Conservation (phyloP, 2,888 invertebrate species). For the Acanthoscelides obtectus region DNA sequence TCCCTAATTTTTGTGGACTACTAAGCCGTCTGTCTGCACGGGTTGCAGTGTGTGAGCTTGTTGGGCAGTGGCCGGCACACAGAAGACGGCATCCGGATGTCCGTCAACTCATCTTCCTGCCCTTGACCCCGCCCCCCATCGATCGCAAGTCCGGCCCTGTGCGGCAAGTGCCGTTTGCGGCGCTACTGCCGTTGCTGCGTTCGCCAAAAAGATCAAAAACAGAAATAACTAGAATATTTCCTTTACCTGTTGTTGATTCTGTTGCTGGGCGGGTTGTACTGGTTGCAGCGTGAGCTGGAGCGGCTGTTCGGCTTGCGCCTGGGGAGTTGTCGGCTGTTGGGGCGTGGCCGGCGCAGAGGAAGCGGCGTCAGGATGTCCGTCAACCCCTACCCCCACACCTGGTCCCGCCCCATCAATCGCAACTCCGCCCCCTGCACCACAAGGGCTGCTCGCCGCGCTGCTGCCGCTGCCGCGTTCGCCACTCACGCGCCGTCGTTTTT, state of each 20-base stretch:
- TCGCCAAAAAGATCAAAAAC: no score
- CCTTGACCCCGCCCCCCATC: no score
- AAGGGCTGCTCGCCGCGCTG: constrained; percentile 46
- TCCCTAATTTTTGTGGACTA: no score
- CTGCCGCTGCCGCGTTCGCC: constrained; percentile 49
- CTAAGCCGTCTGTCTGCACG: no score
- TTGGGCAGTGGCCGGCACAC: no score
- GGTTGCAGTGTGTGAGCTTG: no score
- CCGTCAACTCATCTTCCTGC: no score
- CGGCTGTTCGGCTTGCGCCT: constrained; percentile 39
- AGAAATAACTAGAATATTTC: no score
- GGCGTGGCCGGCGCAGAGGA: constrained; percentile 44
- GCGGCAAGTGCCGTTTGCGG: no score
- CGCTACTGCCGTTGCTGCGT: no score
- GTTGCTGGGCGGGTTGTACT: constrained; percentile 22
- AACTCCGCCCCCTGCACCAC: neutral
- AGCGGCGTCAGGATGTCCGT: constrained; percentile 39
- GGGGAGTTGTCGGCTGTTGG: constrained; percentile 43
- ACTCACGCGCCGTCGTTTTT: constrained; percentile 51
- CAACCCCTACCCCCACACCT: neutral
- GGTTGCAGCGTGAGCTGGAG: constrained; percentile 38
- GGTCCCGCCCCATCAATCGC: neutral
- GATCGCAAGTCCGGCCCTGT: no score
- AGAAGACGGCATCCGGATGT: no score
- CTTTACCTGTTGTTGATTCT: neutral